These are phyloP conservation scores for Lophius piscatorius DNA, from an alignment of 2,113 vertebrate species.

Conservation along the genomic window DNA sequence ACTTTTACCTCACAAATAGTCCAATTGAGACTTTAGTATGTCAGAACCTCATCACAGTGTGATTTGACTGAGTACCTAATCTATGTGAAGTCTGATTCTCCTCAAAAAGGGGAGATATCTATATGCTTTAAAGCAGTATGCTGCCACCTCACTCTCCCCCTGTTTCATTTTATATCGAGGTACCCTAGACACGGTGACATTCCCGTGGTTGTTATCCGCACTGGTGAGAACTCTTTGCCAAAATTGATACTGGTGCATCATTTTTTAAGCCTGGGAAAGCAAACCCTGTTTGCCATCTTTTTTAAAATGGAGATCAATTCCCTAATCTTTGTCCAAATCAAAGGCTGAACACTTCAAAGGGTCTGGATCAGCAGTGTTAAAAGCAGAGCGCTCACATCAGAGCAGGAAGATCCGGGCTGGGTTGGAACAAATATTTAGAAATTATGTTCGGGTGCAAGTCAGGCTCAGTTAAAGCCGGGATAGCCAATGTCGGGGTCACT, in stretches of 20 bases:
- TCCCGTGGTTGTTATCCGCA: conserved; percentile 2
- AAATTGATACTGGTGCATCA: too few relatives aligned
- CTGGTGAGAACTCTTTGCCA: conserved; percentile 10
- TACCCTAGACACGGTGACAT: neutral
- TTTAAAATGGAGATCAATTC: conserved; percentile 42
- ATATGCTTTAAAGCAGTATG: neutral
- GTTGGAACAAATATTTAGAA: too few relatives aligned
- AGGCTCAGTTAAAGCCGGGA: too few relatives aligned
- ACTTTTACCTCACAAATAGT: neutral
- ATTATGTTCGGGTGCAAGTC: too few relatives aligned
- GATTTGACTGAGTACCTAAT: neutral
- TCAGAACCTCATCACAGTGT: neutral
- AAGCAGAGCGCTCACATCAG: conserved; percentile 4
- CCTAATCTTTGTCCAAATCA: conserved; percentile 63
- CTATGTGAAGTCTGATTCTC: neutral
- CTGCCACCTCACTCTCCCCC: neutral
- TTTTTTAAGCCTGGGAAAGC: conserved; percentile 41
- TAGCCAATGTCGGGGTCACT: too few relatives aligned
- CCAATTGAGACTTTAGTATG: neutral
- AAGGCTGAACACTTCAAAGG: conserved; percentile 62
- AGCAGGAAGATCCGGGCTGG: conserved; percentile 21
- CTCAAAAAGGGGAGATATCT: neutral
- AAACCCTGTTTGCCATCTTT: conserved; percentile 30
- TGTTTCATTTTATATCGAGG: neutral
- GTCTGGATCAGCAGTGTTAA: conserved; percentile 42